Conservation (phyloP, 2,888 invertebrate species). For the Ariolimax columbianus region DNA sequence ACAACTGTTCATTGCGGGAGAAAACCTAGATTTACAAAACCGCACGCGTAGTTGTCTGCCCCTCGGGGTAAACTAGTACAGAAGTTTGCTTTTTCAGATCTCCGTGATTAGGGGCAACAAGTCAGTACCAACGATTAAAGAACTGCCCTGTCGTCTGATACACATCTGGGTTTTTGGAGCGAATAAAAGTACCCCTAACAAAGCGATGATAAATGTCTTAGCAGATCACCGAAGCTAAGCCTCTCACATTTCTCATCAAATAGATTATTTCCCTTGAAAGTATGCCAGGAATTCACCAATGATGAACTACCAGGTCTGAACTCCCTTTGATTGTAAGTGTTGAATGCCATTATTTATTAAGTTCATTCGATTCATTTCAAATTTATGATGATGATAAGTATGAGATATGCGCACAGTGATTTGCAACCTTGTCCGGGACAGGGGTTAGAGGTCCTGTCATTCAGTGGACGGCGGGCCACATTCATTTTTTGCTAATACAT, state of each 20-base stretch:
- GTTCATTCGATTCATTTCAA: no score
- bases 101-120: background rate
- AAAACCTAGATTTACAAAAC: background rate
- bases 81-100: background rate
- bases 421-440: no score
- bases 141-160: background rate
- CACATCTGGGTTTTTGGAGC: background rate
- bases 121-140: background rate
- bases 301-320: background rate
- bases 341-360: no score
- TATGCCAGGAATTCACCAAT: background rate
- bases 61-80: conserved; percentile 1
- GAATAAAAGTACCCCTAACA: background rate
- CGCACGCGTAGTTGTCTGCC: background rate
- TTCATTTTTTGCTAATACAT: no score
- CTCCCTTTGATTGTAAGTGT: no score
- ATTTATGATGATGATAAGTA: no score
- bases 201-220: conserved; percentile 27
- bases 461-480: no score
- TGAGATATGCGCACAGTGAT: no score
- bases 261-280: conserved; percentile 19
- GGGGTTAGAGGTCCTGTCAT: no score
- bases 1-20: background rate
- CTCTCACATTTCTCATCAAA: conserved; percentile 16
- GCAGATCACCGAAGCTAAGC: background rate